Base-by-base conservation (phyloP, 2,888 invertebrate genomes). In the Agrotis clavis region DNA sequence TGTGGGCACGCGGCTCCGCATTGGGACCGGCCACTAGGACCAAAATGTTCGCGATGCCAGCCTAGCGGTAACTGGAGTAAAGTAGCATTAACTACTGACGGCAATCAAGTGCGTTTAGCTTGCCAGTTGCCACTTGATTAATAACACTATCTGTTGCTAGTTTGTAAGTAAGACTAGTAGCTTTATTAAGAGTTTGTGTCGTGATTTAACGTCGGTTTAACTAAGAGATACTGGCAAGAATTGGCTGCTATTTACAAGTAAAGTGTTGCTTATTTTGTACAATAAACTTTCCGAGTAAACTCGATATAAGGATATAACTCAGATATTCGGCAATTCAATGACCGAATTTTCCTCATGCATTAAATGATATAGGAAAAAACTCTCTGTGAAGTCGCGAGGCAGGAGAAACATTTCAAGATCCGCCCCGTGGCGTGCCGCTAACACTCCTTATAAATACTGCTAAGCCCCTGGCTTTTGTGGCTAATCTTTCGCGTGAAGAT, bases 401-500 rank as follows among this genome's bases (percentile, higher is more conserved):
- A 83, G 83, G 85, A 86, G 83, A 86, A 89, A 88, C 85, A 84
- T 86, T 85, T 83, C 82, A 83, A 87, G 87, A 87, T 88, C 86
- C 92, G 89, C 90, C 91, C 89, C 88, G 90, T 92, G 92, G 93
- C 94, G 92, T 92, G 92, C 92, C 91, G 92, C 92, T 93, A 94
- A 93, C 94, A 91, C 94, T 94, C 91, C 94, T 95, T 96, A 95
- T 95, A 96, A 95, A 96, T 95, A 96, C 95, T 96, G 92, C 92
- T 95, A 96, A 96, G 94, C 94, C 93, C 88, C 89, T 90, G 92
- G 95, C 95, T 95, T 95, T 93, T 93, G 94, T 93, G 92, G 94
- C 95, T 96, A 96, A 96, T 96, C 96, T 95, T 95, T 94, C 91
- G 94, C 95, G 94, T 94, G 94, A 92, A 96, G 94, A 95, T 95